Base-by-base conservation (phyloP, 2,888 invertebrate species). In the Ametastegia equiseti region DNA sequence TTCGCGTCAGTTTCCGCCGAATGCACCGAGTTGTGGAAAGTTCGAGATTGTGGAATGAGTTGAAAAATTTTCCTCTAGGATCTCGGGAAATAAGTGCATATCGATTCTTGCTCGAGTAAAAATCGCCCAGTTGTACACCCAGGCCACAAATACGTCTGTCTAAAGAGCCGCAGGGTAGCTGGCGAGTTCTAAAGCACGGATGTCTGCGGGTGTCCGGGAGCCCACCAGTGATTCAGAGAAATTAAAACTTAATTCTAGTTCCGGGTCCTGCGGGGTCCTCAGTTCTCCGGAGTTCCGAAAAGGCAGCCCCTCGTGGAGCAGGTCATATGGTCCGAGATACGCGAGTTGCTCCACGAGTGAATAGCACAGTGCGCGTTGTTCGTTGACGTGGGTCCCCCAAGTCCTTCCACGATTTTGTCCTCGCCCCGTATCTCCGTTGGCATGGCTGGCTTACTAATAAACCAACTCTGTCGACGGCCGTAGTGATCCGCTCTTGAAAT, bases 171-270 rank as follows among this genome's bases (percentile, higher is more conserved):
- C 86, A 87, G 89, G 71, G 42, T 19, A 45, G 27, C 11, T 45
- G 27, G 27, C 0, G 30, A 71, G 5, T 45, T 45, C 23, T 3
- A 11, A 23, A 54, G 33, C 75, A 33, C 36, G 19, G 54, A 36
- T 54, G 75, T 50, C 54, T n/a, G n/a, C 54, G 6, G 30, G 1
- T 36, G 30, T 54, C 36, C 75, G 54, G 9, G 75, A 57, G 39
- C 39, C 9, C 15, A 88, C 87, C 89, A 88, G 91, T 90, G 91
- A 91, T 91, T 91, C 89, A 90, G 90, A 91, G 91, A 92, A 92
- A 92, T 92, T 92, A 92, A 92, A 92, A 91, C 89, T 91, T 92
- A 91, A 90, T 90, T 91, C 6, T 36, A 19, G 1, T n/a, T 91
- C 91, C 91, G 90, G 91, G 91, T 90, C 90, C 23, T 5, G 42